Base-by-base conservation (phyloP, 2,888 invertebrate species). In the Germaria angustata region DNA sequence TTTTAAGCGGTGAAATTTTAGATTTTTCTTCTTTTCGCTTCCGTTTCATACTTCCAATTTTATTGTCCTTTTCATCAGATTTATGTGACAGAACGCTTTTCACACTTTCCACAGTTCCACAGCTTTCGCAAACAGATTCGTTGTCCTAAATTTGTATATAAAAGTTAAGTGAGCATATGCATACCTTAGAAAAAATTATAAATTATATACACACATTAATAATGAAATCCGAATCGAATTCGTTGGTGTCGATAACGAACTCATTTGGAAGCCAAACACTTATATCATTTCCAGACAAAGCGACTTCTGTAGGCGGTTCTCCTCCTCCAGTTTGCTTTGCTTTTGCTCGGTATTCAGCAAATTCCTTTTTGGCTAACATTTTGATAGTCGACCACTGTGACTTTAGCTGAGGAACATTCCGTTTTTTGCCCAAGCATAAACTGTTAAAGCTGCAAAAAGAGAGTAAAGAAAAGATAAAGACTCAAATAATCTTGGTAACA, bases 11-110 rank as follows among this genome's bases (percentile, higher is more conserved):
- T n/a, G n/a, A n/a, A n/a, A n/a, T n/a, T n/a, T n/a, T n/a, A n/a
- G n/a, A n/a, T n/a, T n/a, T n/a, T n/a, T n/a, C n/a, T n/a, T n/a
- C n/a, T n/a, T n/a, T n/a, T n/a, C n/a, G n/a, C n/a, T n/a, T n/a
- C n/a, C n/a, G n/a, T n/a, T n/a, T n/a, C n/a, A n/a, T n/a, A n/a
- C 77, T 73, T 80, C 2, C 80, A 69, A 34, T 69, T 84, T 8
- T 28, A 28, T 28, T 28, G 28, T 28, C n/a, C n/a, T n/a, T n/a
- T 28, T 28, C 28, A 28, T 28, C 6, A 5, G 6, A 28, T 6
- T 28, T 28, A 28, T 28, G 3, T 28, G 28, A 28, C 28, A 28
- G 4, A 3, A 28, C 28, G 28, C 28, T 5, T 28, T 28, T 28
- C n/a, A 6, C 28, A 28, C 28, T 5, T 5, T 5, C 6, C 28